Base-by-base conservation (phyloP, 1,140 invertebrate species). In the Olivierus martensii region DNA sequence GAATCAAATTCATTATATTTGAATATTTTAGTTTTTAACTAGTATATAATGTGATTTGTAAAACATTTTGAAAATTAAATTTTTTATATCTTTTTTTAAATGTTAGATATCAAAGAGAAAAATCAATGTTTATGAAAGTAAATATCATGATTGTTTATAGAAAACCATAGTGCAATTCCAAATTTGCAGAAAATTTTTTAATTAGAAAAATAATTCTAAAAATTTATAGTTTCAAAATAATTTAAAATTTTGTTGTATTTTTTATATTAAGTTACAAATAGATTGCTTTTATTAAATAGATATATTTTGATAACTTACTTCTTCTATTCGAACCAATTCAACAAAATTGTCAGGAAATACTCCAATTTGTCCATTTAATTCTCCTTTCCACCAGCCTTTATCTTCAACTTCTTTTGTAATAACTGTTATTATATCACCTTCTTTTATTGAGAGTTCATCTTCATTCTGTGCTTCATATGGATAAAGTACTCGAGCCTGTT, bases 281-380 rank as follows among this genome's bases (percentile, higher is more conserved):
- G 67, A 52, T 46, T 42, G 7, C 21, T 35, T 21, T 55, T 57
- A 11, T 59, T n/a, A n/a, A n/a, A n/a, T n/a, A n/a, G n/a, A n/a
- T n/a, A 28, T 28, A 28, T 6, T 28, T 28, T 28, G 64, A 52
- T 12, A n/a, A 28, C 12, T 49, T 55, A 12, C 52, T n/a, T 60
- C 63, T 50, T 63, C 56, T 4, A 52, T 35, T 36, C 64, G 59
- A 53, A 83, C 67, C 4, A 86, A 56, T 65, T 84, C 78, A 6
- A 93, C 88, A 75, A 97, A 98, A 74, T 98, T 97, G 66, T 97
- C 92, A 3, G 94, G 94, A 68, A 99, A 98, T 2, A 98, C 77
- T 0, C 94, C 94, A 48, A 87, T 70, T 66, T 80, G 79, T 28
- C 91, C 92, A 58, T 81, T 79, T 0, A 93, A 62, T 72, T 98